These are phyloP conservation scores for Glyptemys insculpta DNA, from an alignment of 2,797 vertebrate species.

Conservation along the genomic window DNA sequence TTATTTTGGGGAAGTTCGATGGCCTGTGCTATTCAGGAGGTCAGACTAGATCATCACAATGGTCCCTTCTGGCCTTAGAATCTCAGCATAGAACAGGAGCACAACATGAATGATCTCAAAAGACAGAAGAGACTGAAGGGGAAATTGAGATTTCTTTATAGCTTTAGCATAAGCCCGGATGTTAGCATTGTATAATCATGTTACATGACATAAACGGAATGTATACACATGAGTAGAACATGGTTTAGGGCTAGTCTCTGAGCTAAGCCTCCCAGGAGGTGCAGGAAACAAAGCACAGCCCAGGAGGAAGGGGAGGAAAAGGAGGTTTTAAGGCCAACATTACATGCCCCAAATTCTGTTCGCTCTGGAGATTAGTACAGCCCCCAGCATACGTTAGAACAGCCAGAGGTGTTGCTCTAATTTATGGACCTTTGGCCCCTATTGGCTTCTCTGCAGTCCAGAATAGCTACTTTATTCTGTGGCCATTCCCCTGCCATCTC, in stretches of 20 bases:
- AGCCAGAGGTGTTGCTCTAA: neutral
- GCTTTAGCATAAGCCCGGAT: neutral
- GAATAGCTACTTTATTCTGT: neutral
- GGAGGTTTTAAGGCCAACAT: neutral
- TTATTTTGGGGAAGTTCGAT: too few relatives aligned
- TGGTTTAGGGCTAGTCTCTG: neutral
- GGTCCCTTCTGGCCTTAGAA: too few relatives aligned
- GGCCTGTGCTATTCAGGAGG: too few relatives aligned
- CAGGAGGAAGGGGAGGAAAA: neutral
- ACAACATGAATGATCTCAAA: fast-evolving
- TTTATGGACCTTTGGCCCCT: neutral
- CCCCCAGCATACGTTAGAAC: neutral
- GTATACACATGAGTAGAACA: fast-evolving
- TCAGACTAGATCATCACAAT: too few relatives aligned
- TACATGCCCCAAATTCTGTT: neutral
- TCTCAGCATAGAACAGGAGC: fast-evolving
- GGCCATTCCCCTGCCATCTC: neutral
- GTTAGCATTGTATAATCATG: neutral
- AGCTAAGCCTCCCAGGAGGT: fast-evolving
- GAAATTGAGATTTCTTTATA: neutral
- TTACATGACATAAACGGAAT: neutral
- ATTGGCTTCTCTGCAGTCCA: neutral
- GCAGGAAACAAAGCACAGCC: neutral
- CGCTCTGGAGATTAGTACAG: neutral
- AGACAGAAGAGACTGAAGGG: neutral